These are phyloP conservation scores for Drosophila nigrodunni DNA, from an alignment of 1,140 invertebrate species.

Conservation along the genomic window DNA sequence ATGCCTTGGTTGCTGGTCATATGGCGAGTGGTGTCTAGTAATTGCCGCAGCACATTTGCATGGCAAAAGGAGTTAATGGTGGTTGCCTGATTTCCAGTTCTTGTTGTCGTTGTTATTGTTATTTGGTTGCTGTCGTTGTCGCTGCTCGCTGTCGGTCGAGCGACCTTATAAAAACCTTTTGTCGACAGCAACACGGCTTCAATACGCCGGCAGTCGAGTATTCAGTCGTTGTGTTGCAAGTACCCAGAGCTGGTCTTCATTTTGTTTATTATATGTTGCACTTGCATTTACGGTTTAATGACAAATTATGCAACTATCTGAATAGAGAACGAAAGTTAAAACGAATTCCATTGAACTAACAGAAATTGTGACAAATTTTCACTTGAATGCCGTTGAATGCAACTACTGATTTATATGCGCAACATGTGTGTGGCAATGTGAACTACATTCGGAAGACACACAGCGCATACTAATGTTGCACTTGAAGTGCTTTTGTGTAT, in stretches of 20 bases:
- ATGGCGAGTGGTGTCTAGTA: conserved; percentile 46
- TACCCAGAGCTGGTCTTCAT: conserved; percentile 45
- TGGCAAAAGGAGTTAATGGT: conserved; percentile 80
- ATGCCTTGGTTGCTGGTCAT: conserved; percentile 16
- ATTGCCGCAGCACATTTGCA: conserved; percentile 80
- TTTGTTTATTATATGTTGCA: conserved; percentile 31
- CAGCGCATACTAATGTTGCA: conserved; percentile 38
- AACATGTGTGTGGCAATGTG: conserved; percentile 63
- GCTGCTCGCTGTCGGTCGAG: conserved; percentile 47
- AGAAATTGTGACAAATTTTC: neutral
- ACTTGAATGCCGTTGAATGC: neutral
- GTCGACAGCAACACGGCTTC: conserved; percentile 63
- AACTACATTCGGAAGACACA: conserved; percentile 43
- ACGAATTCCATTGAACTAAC: neutral
- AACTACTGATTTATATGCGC: conserved; percentile 41
- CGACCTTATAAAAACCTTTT: conserved; percentile 73
- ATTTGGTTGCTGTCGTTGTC: conserved; percentile 56
- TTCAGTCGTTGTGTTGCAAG: conserved; percentile 62
- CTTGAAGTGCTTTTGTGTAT: conserved; percentile 27
- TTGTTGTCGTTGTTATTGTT: conserved; percentile 48
- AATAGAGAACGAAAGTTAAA: conserved; percentile 6
- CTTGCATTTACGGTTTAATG: conserved; percentile 23
- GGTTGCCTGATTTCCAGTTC: conserved; percentile 77
- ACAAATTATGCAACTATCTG: conserved; percentile 39
- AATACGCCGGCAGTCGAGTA: conserved; percentile 73